A percentile compares a stretch with the other conserved stretches of the same genome.
Evolutionary conservation across 2,113 vertebrate genomes (phyloP).

Genomic region (Nannospalax galili): DNA sequence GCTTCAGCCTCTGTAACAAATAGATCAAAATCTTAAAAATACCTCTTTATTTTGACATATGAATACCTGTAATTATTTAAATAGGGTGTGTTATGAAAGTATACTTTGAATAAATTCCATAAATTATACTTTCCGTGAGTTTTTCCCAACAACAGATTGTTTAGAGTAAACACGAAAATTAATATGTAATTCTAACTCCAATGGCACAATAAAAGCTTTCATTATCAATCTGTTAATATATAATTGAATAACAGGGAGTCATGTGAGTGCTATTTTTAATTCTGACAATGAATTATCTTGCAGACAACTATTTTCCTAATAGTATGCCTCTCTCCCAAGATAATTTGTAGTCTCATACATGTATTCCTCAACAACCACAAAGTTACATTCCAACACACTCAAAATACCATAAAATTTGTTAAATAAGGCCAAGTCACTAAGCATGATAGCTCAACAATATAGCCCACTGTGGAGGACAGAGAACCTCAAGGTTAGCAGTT

Average conservation of each 20-base stretch:
- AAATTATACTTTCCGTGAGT: neutral
- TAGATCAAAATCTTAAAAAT: neutral
- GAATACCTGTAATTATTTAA: neutral
- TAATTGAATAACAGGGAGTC: neutral
- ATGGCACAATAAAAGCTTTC: neutral
- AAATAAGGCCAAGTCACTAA: neutral
- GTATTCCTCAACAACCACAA: neutral
- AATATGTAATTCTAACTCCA: neutral
- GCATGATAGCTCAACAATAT: fast-evolving
- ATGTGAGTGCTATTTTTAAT: neutral
- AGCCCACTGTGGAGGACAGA: fast-evolving
- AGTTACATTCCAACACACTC: too few relatives aligned
- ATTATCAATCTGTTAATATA: conserved; percentile 21
- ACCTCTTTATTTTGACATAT: neutral
- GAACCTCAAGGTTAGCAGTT: neutral
- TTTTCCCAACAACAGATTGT: conserved; percentile 19
- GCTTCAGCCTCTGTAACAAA: neutral
- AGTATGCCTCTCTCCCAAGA: neutral
- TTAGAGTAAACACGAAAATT: conserved; percentile 26
- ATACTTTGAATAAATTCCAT: neutral
- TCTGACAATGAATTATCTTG: neutral
- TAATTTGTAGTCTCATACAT: neutral
- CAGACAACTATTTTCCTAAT: neutral
- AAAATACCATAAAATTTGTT: neutral
- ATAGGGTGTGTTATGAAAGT: neutral